Evolutionary conservation across 2,888 invertebrate species (phyloP).

Genomic region (Tricholauxania praeusta): DNA sequence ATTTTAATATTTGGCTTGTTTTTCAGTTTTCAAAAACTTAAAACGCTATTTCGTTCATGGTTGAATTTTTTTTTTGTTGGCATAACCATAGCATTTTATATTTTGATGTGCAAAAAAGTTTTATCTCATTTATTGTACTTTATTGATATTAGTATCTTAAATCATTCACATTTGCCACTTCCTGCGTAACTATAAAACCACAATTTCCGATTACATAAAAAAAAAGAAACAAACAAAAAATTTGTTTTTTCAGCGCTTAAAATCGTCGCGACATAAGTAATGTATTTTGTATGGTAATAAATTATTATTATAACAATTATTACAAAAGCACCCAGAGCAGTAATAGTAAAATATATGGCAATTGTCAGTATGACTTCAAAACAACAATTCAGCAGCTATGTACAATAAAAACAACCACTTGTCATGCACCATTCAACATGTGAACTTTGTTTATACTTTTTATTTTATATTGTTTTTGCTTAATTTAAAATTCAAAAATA

Average conservation of each 20-base stretch:
- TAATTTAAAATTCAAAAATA: conserved; percentile 10
- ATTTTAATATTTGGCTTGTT: too few relatives aligned
- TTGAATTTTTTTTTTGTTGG: too few relatives aligned
- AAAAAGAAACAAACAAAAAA: background rate
- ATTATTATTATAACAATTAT: background rate
- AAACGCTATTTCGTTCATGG: too few relatives aligned
- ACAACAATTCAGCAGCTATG: background rate
- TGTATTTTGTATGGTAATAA: conserved; percentile 1
- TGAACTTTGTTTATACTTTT: conserved; percentile 12
- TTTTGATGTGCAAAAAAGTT: too few relatives aligned
- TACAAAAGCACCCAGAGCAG: conserved; percentile 12
- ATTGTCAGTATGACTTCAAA: too few relatives aligned
- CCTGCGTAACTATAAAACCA: conserved; percentile 24
- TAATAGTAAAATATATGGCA: too few relatives aligned
- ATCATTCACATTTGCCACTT: background rate
- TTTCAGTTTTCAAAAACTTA: too few relatives aligned
- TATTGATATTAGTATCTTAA: too few relatives aligned
- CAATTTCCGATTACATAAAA: conserved; percentile 24
- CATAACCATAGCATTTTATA: too few relatives aligned
- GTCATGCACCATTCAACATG: conserved; percentile 28
- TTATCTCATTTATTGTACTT: too few relatives aligned
- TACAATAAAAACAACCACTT: conserved; percentile 16
- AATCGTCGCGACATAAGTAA: background rate
- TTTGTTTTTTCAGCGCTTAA: background rate
- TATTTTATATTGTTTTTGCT: background rate